Percentiles rank a stretch among this genome's conserved stretches.
These are phyloP conservation scores for Papilio polyxenes DNA, from an alignment of 1,140 invertebrate species.

Conservation along the genomic window DNA sequence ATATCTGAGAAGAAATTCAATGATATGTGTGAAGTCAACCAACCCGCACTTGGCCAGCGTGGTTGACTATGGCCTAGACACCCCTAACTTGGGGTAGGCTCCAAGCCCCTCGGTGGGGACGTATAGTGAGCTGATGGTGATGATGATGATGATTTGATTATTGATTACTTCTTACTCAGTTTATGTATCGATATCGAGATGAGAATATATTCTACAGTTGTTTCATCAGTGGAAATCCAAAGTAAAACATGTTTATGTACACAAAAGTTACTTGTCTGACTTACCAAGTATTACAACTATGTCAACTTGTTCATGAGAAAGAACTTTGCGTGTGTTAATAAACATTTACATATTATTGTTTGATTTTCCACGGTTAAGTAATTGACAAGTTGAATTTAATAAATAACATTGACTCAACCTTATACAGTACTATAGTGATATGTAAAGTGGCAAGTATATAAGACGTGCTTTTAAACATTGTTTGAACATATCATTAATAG, in stretches of 20 bases:
- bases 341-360: slow-evolving; percentile 3
- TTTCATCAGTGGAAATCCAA: neutral
- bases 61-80: no score
- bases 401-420: slow-evolving; percentile 5
- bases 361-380: neutral
- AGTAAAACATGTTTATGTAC: no score
- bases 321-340: neutral
- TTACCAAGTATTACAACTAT: neutral
- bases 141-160: no score
- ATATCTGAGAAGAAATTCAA: no score
- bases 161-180: no score
- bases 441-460: neutral
- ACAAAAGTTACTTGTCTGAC: no score
- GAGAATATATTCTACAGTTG: neutral
- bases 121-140: no score
- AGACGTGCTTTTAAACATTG: neutral
- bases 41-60: no score
- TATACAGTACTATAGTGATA: neutral
- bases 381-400: neutral
- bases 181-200: neutral
- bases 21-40: no score
- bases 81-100: no score
- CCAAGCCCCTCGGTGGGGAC: no score
- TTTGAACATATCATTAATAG: no score
- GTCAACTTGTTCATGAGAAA: neutral